Conservation (phyloP, 2,113 vertebrate genomes). For the Antennarius striatus region DNA sequence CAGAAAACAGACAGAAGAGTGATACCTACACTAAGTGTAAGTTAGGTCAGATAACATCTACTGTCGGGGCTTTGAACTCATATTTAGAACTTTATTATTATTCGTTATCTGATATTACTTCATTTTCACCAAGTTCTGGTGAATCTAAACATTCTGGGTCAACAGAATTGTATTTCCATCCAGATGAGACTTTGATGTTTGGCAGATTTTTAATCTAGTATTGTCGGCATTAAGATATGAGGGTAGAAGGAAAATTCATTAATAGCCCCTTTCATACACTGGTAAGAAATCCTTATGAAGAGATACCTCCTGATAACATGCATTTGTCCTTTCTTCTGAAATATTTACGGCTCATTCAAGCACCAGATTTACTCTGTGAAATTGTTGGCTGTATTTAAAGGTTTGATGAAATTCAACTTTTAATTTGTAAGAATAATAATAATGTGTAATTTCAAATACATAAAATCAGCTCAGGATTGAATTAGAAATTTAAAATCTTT, state of each 20-base stretch:
- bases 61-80: background rate
- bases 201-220: too few relatives aligned
- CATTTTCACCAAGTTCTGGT: too few relatives aligned
- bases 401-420: background rate
- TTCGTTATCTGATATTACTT: too few relatives aligned
- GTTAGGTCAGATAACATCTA: background rate
- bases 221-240: too few relatives aligned
- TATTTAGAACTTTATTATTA: too few relatives aligned
- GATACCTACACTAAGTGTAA: background rate
- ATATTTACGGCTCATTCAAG: background rate
- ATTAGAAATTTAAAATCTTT: background rate
- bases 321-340: too few relatives aligned
- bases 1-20: conserved; percentile 8
- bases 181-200: too few relatives aligned
- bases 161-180: too few relatives aligned
- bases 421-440: background rate
- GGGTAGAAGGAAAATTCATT: too few relatives aligned
- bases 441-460: too few relatives aligned
- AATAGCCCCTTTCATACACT: background rate
- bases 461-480: background rate
- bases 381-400: too few relatives aligned
- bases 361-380: background rate
- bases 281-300: background rate
- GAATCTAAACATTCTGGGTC: too few relatives aligned
- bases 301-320: background rate